These are phyloP conservation scores for Xylocampa areola DNA, from an alignment of 2,888 invertebrate species.

Conservation along the genomic window DNA sequence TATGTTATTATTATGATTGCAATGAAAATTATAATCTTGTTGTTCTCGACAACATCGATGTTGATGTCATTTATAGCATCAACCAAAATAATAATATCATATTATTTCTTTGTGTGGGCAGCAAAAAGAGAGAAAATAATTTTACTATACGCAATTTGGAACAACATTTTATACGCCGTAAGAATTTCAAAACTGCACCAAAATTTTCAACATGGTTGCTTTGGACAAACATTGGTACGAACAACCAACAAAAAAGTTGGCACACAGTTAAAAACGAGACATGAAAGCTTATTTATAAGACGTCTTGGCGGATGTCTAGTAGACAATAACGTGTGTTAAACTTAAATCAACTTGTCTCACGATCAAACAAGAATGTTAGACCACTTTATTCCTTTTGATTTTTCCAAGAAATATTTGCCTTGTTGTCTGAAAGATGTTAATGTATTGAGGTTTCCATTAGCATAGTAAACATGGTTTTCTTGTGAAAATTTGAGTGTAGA, in stretches of 20 bases:
- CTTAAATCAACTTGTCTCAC: slow-evolving; percentile 62
- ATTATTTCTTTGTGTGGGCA: slow-evolving; percentile 34
- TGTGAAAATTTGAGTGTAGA: slow-evolving; percentile 32
- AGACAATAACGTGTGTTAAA: slow-evolving; percentile 61
- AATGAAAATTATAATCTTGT: slow-evolving; percentile 35
- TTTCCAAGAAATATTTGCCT: slow-evolving; percentile 53
- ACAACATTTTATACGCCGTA: slow-evolving; percentile 13
- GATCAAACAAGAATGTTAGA: slow-evolving; percentile 53
- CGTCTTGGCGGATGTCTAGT: slow-evolving; percentile 55
- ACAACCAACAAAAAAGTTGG: slow-evolving; percentile 48
- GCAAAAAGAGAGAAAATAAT: slow-evolving; percentile 1
- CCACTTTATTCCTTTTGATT: slow-evolving; percentile 53
- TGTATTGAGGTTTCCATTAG: slow-evolving; percentile 54
- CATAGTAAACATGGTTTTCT: slow-evolving; percentile 48
- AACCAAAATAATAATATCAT: slow-evolving; percentile 13
- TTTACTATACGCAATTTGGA: slow-evolving; percentile 1
- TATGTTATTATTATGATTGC: slow-evolving; percentile 19
- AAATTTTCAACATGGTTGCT: slow-evolving; percentile 19
- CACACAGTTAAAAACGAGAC: slow-evolving; percentile 47
- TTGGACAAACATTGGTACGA: slow-evolving; percentile 52
- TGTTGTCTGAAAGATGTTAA: slow-evolving; percentile 43
- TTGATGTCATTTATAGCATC: slow-evolving; percentile 25
- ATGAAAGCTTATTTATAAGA: slow-evolving; percentile 61
- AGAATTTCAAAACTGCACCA: slow-evolving; percentile 20
- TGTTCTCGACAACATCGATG: slow-evolving; percentile 27